Evolutionary conservation across 2,888 invertebrate genomes (phyloP).

Genomic region (Napeogenes sylphis): DNA sequence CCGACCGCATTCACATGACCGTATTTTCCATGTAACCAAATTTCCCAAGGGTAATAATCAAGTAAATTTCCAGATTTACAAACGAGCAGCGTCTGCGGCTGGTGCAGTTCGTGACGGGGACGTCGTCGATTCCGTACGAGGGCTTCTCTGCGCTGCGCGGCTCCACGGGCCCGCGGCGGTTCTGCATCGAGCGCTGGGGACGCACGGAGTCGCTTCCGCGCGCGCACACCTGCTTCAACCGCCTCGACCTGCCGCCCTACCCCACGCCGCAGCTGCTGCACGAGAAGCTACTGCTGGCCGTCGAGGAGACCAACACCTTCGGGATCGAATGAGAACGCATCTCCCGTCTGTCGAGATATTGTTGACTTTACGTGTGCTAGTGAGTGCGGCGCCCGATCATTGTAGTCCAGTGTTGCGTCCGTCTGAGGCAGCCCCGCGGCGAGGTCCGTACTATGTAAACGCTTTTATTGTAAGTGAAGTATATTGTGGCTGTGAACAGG

Average conservation of each 20-base stretch:
- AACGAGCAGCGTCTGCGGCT: constrained; percentile 96
- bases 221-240: constrained; percentile 98
- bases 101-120: constrained; percentile 98
- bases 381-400: constrained; percentile 20
- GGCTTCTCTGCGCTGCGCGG: constrained; percentile 97
- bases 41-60: not conserved
- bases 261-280: constrained; percentile 93
- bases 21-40: too few relatives aligned
- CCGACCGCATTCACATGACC: not conserved
- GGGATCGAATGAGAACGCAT: constrained; percentile 87
- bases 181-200: constrained; percentile 98
- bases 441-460: constrained; percentile 64
- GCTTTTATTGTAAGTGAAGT: constrained; percentile 68
- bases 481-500: constrained; percentile 74
- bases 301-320: constrained; percentile 97
- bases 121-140: constrained; percentile 98
- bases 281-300: constrained; percentile 94
- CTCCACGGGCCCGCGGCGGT: constrained; percentile 95
- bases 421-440: constrained; percentile 49
- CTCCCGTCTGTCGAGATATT: not conserved
- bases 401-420: too few relatives aligned
- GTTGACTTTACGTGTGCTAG: constrained; percentile 22
- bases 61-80: constrained; percentile 80
- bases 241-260: constrained; percentile 97
- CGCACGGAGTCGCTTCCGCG: constrained; percentile 94